Percentiles rank a stretch among this genome's conserved stretches.
Evolutionary conservation across 2,888 invertebrate species (phyloP).

Genomic region (Boloria selene): DNA sequence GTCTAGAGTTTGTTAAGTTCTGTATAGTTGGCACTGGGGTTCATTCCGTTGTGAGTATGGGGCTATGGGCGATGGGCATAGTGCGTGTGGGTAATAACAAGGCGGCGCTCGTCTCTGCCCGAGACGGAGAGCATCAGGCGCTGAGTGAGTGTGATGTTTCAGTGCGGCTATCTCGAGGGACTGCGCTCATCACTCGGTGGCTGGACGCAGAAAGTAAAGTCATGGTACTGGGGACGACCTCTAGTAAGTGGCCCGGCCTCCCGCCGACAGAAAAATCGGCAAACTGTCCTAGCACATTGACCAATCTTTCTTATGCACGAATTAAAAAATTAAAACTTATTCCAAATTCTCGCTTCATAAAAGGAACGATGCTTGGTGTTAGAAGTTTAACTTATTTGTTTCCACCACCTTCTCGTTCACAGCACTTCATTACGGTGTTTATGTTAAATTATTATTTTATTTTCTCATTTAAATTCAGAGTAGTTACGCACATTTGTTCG

Average conservation of each 20-base stretch:
- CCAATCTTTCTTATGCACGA: conserved; percentile 77
- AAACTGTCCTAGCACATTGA: conserved; percentile 79
- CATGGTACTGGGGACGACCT: conserved; percentile 98
- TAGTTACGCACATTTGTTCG: conserved; percentile 62
- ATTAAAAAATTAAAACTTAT: conserved; percentile 55
- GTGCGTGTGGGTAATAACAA: conserved; percentile 3
- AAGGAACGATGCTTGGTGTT: conserved; percentile 76
- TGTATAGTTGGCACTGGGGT: conserved; percentile 32
- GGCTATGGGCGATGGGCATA: conserved; percentile 12
- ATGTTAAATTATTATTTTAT: conserved; percentile 58
- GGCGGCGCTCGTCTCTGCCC: conserved; percentile 17
- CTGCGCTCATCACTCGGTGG: conserved; percentile 97
- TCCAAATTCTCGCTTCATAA: conserved; percentile 75
- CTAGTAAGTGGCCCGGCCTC: conserved; percentile 90
- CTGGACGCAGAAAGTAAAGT: conserved; percentile 98
- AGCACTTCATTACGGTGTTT: conserved; percentile 75
- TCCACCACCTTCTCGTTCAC: conserved; percentile 67
- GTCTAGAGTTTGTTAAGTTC: conserved; percentile 28
- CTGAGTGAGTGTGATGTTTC: conserved; percentile 85
- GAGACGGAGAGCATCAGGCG: conserved; percentile 60
- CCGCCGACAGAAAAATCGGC: conserved; percentile 69
- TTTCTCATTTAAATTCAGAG: conserved; percentile 49
- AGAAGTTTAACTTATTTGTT: conserved; percentile 63
- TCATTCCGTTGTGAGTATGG: conserved; percentile 13
- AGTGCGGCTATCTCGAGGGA: conserved; percentile 96